A percentile compares a stretch with the other conserved stretches of the same genome.
Evolutionary conservation across 2,113 vertebrate genomes (phyloP).

Genomic region (Uropsilus gracilis): DNA sequence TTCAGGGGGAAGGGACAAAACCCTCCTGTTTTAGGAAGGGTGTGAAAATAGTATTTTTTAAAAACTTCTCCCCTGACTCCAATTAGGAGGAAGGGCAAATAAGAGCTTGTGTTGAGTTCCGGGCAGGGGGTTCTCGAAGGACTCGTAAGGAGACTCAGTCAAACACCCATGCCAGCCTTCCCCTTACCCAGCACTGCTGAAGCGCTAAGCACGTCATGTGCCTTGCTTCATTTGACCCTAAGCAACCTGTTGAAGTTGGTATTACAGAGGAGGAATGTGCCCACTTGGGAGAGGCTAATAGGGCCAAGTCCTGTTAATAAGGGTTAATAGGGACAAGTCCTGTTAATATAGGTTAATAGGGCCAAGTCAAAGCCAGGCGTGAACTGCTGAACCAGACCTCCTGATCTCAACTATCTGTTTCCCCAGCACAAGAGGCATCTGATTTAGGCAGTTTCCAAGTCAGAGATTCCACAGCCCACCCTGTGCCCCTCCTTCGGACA

Average conservation of each 20-base stretch:
- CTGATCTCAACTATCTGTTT: neutral
- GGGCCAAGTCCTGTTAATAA: too few relatives aligned
- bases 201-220: neutral
- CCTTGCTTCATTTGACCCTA: neutral
- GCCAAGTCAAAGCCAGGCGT: neutral
- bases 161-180: neutral
- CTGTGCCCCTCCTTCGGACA: neutral
- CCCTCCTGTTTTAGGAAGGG: neutral
- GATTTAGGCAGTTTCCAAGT: neutral
- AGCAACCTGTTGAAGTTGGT: neutral
- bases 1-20: slow-evolving; percentile 11
- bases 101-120: neutral
- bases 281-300: neutral
- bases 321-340: too few relatives aligned
- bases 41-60: neutral
- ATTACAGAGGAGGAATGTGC: neutral
- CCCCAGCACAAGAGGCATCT: neutral
- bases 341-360: too few relatives aligned
- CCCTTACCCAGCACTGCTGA: neutral
- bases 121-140: neutral
- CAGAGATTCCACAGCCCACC: neutral
- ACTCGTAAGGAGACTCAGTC: neutral
- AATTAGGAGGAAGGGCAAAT: neutral
- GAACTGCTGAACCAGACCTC: neutral
- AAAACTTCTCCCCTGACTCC: too few relatives aligned